Percentiles rank a stretch among this genome's conserved stretches.
phyloP scores from a whole-genome alignment of 2,888 invertebrate species.

The Petrolisthes manimaculis region DNA sequence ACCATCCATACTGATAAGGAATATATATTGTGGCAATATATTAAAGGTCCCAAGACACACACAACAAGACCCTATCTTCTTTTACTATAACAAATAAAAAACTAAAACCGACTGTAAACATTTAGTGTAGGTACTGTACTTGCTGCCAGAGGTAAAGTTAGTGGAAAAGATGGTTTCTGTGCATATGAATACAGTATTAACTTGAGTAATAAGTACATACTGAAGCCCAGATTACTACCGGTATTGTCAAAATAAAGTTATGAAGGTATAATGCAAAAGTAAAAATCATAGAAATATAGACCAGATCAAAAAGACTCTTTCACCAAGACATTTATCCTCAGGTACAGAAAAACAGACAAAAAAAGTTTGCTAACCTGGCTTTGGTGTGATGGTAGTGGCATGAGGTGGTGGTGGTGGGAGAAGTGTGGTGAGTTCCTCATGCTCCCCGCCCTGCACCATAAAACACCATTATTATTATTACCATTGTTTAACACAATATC shows the following conservation, averaged over 20 bases:
- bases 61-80: too few species aligned
- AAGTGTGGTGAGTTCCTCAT: neutral
- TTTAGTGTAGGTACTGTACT: too few species aligned
- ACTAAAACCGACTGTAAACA: too few species aligned
- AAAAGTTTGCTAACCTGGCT: slow-evolving; percentile 28
- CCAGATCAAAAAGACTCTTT: neutral
- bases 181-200: too few species aligned
- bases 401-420: slow-evolving; percentile 6
- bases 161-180: too few species aligned
- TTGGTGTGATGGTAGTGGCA: slow-evolving; percentile 43
- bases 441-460: neutral
- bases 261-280: neutral
- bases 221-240: neutral
- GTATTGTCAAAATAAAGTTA: neutral
- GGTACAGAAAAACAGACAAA: neutral
- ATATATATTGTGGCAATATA: too few species aligned
- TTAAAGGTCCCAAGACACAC: too few species aligned
- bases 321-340: too few species aligned
- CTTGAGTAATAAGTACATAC: too few species aligned
- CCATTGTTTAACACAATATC: neutral
- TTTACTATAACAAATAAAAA: too few species aligned
- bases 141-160: too few species aligned
- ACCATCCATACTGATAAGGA: too few species aligned
- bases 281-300: slow-evolving; percentile 14
- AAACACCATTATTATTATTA: neutral